Conservation (phyloP, 2,797 vertebrate species). For the Micromesistius poutassou region DNA sequence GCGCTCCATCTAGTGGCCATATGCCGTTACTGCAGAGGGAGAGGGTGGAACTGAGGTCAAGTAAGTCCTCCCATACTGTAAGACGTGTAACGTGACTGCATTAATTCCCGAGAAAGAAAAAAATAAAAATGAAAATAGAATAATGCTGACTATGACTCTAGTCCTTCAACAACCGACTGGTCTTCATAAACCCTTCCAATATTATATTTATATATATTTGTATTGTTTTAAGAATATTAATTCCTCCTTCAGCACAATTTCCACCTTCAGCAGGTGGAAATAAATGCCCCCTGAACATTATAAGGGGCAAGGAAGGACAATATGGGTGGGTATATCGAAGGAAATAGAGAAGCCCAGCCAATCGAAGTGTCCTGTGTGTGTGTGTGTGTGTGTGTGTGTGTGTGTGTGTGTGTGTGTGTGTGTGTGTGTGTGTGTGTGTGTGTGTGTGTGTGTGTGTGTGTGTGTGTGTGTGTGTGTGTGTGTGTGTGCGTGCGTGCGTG, state of each 20-base stretch:
- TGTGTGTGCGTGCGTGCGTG: too few species aligned
- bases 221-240: not conserved
- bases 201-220: not conserved
- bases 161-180: not conserved
- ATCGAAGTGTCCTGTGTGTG: not conserved
- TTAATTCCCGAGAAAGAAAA: not conserved
- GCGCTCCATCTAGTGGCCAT: constrained; percentile 63
- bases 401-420: not conserved
- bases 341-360: not conserved
- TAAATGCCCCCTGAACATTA: constrained; percentile 12
- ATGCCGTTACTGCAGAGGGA: not conserved
- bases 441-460: not conserved
- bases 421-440: not conserved
- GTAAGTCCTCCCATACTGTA: not conserved
- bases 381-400: not conserved
- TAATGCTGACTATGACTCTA: not conserved
- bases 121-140: not conserved
- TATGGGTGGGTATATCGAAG: not conserved
- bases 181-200: not conserved
- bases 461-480: not conserved
- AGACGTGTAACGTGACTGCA: not conserved
- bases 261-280: constrained; percentile 11
- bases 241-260: too few species aligned
- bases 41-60: constrained; percentile 8
- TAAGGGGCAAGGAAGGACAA: not conserved